Base-by-base conservation (phyloP, 2,888 invertebrate genomes). In the Meteorus colon region DNA sequence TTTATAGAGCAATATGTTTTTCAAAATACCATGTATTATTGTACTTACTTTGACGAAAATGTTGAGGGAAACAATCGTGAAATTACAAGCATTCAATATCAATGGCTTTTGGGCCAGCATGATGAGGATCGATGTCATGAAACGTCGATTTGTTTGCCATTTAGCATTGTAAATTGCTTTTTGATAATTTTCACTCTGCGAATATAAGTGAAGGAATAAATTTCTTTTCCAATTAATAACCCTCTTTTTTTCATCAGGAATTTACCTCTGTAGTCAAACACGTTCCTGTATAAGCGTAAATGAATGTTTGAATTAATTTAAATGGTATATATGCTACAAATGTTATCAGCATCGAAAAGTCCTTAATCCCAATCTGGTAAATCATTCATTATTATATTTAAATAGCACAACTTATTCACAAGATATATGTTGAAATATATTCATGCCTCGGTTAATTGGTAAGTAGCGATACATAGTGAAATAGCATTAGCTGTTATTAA, bases 21-120 rank as follows among this genome's bases (percentile, higher is more conserved):
- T 72, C 34, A 6, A 6, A 34, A 8, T 19, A 12, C 55, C 31
- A 19, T 19, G 19, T 10, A 45, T 29, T n/a, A 14, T 41, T 45
- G n/a, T 29, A 79, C 72, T 73, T 41, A 79, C 81, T 62, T 73
- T 73, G 14, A 78, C 62, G 60, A 81, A 79, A 77, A 81, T 78
- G 14, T 81, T 75, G 2, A 78, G 67, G 3, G 81, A 79, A 63
- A 81, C 74, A 0, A 48, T 65, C 1, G 77, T 62, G 59, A 76
- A 62, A 48, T 70, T 73, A 51, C 76, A 79, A 12, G 79, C 76
- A 4, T 37, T 78, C 31, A 81, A 27, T 0, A 68, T 29, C n/a
- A 77, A 51, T 24, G 78, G 78, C 41, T 67, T 75, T 41, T 77
- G 78, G 10, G 67, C 62, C 8, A 81, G 60, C 69, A 78, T 81